Evolutionary conservation across 64 coral and sea anemone genomes (phyloP).

Genomic region (Stylophora pistillata): DNA sequence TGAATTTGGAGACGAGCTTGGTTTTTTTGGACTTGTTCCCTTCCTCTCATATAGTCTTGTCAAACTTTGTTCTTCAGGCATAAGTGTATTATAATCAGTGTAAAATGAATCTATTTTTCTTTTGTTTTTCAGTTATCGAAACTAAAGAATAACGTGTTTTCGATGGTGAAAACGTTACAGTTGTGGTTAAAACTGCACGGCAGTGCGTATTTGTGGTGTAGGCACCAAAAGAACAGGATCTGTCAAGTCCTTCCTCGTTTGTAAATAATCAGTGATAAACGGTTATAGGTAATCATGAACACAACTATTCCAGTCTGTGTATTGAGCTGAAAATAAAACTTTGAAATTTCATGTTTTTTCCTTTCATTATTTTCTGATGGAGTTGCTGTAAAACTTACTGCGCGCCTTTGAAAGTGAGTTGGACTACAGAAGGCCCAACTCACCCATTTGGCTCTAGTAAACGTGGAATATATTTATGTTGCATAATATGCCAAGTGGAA

Average conservation of each 20-base stretch:
- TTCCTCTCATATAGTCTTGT: too few relatives aligned
- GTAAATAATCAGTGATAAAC: background rate
- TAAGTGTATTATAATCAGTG: background rate
- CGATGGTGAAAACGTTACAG: background rate
- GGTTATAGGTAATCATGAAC: background rate
- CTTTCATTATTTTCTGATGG: too few relatives aligned
- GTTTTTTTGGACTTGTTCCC: too few relatives aligned
- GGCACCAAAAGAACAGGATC: too few relatives aligned
- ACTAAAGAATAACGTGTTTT: slow-evolving; percentile 15
- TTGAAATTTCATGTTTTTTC: background rate
- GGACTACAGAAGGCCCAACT: too few relatives aligned
- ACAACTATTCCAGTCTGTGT: too few relatives aligned
- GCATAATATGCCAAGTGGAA: too few relatives aligned
- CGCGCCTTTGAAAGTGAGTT: too few relatives aligned
- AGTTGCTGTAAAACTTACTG: too few relatives aligned
- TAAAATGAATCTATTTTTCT: background rate
- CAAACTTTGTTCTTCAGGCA: background rate
- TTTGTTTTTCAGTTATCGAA: slow-evolving; percentile 30
- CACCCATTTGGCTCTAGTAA: too few relatives aligned
- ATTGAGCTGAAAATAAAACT: background rate
- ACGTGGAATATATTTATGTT: too few relatives aligned
- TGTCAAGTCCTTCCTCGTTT: background rate
- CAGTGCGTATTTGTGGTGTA: background rate
- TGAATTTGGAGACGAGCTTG: too few relatives aligned
- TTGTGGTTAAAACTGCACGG: background rate